Conservation (phyloP, 2,888 invertebrate genomes). For the Parnassius mnemosyne region DNA sequence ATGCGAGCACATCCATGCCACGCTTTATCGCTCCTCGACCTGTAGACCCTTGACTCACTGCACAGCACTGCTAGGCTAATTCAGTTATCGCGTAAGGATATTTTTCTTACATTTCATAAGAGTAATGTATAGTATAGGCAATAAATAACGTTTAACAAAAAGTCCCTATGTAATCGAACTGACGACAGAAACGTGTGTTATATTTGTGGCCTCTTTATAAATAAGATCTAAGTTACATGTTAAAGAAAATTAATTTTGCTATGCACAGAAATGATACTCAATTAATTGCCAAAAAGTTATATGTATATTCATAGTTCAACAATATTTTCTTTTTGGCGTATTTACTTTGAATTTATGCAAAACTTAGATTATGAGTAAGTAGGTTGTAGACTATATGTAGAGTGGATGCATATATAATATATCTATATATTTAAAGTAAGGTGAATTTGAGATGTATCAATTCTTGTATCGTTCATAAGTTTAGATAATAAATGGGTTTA, state of each 20-base stretch:
- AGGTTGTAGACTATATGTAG: slow-evolving; percentile 80
- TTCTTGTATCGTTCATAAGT: slow-evolving; percentile 81
- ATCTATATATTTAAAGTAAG: slow-evolving; percentile 77
- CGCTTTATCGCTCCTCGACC: slow-evolving; percentile 33
- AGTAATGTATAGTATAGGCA: slow-evolving; percentile 77
- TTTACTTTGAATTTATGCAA: slow-evolving; percentile 81
- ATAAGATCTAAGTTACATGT: slow-evolving; percentile 81
- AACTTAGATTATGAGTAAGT: slow-evolving; percentile 79
- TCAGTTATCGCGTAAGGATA: slow-evolving; percentile 77
- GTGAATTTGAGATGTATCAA: slow-evolving; percentile 80
- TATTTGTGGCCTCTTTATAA: slow-evolving; percentile 80
- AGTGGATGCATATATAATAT: slow-evolving; percentile 79
- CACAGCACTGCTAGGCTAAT: slow-evolving; percentile 79
- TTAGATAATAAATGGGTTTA: slow-evolving; percentile 81
- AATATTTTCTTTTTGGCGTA: slow-evolving; percentile 80
- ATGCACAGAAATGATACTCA: slow-evolving; percentile 82
- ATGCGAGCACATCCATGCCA: slow-evolving; percentile 3
- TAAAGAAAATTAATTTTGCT: slow-evolving; percentile 80
- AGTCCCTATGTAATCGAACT: slow-evolving; percentile 81
- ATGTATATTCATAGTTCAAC: slow-evolving; percentile 80
- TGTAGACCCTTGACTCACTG: slow-evolving; percentile 62
- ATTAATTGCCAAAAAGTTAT: slow-evolving; percentile 82
- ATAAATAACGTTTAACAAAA: slow-evolving; percentile 78
- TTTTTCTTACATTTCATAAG: slow-evolving; percentile 79
- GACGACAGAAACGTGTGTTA: slow-evolving; percentile 80